Evolutionary conservation across 2,113 vertebrate species (phyloP).

Genomic region (Monopterus albus): DNA sequence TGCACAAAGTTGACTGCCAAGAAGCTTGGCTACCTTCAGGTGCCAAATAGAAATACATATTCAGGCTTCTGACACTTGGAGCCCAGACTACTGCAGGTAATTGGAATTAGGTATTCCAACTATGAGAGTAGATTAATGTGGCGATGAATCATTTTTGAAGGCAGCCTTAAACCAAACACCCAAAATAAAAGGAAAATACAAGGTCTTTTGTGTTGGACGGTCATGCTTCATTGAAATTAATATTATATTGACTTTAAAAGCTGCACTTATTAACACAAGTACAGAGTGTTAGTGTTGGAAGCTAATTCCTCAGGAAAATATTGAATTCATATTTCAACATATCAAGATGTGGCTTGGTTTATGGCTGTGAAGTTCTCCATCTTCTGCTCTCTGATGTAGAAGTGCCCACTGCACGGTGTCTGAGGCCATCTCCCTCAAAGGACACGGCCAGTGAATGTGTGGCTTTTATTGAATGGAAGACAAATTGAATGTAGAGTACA

Average conservation of each 20-base stretch:
- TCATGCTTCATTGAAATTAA: conserved; percentile 41
- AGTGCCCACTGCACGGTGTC: background rate
- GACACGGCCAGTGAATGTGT: background rate
- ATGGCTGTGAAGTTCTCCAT: background rate
- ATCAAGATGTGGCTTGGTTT: conserved; percentile 13
- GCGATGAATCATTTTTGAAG: conserved; percentile 21
- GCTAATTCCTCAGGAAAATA: conserved; percentile 7
- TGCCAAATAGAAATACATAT: conserved; percentile 12
- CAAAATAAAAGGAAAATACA: conserved; percentile 33
- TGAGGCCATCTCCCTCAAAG: background rate
- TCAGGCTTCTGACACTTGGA: background rate
- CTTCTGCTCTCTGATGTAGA: background rate
- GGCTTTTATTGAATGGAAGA: too few relatives aligned
- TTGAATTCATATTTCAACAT: conserved; percentile 23
- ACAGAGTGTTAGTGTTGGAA: conserved; percentile 37
- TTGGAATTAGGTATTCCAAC: background rate
- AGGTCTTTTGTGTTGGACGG: background rate
- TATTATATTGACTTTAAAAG: conserved; percentile 23
- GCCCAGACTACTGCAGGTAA: conserved; percentile 4
- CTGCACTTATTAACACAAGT: conserved; percentile 21
- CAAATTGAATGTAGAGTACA: too few relatives aligned
- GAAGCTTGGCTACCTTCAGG: background rate
- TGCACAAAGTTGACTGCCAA: background rate
- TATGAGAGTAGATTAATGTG: conserved; percentile 11
- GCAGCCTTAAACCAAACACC: conserved; percentile 16